Percentiles rank a stretch among this genome's conserved stretches.
Evolutionary conservation across 1,140 invertebrate genomes (phyloP).

Genomic region (Drosophila nannoptera): DNA sequence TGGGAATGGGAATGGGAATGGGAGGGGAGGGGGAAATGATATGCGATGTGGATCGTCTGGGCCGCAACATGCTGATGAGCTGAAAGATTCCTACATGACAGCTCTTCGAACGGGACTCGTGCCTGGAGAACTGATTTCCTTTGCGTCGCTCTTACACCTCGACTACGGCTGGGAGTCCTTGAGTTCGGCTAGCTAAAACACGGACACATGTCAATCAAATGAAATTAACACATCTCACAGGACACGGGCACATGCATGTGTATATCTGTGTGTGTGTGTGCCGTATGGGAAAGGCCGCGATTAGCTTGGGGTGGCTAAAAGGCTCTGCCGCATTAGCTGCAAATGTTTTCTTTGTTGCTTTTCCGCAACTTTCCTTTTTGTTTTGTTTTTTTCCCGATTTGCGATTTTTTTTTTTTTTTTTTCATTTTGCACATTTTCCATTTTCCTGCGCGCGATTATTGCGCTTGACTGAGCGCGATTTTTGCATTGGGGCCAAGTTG

Average conservation of each 20-base stretch:
- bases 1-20: background rate
- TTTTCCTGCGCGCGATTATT: conserved; percentile 57
- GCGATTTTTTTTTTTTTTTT: conserved; percentile 11
- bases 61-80: conserved; percentile 21
- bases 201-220: conserved; percentile 74
- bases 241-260: too few species aligned
- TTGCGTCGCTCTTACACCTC: conserved; percentile 14
- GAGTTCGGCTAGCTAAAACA: conserved; percentile 16
- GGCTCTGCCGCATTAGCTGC: conserved; percentile 57
- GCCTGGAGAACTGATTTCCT: conserved; percentile 8
- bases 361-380: conserved; percentile 11
- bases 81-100: conserved; percentile 38
- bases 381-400: conserved; percentile 11
- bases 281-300: conserved; percentile 31
- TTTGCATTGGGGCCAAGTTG: conserved; percentile 15
- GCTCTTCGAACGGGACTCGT: conserved; percentile 10
- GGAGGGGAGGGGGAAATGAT: background rate
- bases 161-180: conserved; percentile 6
- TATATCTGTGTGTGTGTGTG: too few species aligned
- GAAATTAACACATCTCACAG: conserved; percentile 73
- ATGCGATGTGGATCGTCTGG: conserved; percentile 3
- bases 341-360: conserved; percentile 53
- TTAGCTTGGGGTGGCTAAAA: conserved; percentile 43
- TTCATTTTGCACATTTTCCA: conserved; percentile 24
- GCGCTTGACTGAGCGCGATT: conserved; percentile 61